phyloP scores from a whole-genome alignment of 2,888 invertebrate species.

The Lissocephala sabroskyi region DNA sequence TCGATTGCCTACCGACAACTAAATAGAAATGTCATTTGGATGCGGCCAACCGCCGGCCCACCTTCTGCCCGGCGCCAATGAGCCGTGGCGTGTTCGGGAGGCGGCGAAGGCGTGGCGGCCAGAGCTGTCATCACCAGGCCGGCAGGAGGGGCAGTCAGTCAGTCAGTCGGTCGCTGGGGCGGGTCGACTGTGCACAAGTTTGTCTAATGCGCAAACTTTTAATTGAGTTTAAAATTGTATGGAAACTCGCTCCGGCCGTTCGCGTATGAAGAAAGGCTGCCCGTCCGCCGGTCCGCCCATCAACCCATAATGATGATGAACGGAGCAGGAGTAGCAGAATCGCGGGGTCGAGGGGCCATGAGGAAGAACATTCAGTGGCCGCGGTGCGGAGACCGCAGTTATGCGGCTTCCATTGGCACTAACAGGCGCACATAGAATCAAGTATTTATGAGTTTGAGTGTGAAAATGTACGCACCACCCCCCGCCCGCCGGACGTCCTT shows the following conservation, averaged over 20 bases:
- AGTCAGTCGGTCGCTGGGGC: too few relatives aligned
- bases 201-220: conserved; percentile 64
- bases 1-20: conserved; percentile 62
- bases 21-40: conserved; percentile 55
- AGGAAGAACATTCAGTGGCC: conserved; percentile 2
- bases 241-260: conserved; percentile 20
- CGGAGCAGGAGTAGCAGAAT: not conserved
- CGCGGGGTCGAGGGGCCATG: not conserved
- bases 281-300: too few relatives aligned
- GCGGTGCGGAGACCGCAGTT: conserved; percentile 15
- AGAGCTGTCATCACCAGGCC: too few relatives aligned
- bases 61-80: not conserved
- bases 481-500: too few relatives aligned
- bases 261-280: conserved; percentile 35
- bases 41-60: not conserved
- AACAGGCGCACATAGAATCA: conserved; percentile 1
- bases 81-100: too few relatives aligned
- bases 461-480: too few relatives aligned
- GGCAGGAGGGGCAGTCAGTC: too few relatives aligned
- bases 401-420: not conserved
- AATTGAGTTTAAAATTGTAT: conserved; percentile 69
- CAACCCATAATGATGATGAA: not conserved
- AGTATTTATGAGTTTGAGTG: conserved; percentile 1
- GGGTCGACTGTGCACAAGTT: conserved; percentile 45
- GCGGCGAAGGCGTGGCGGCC: too few relatives aligned